Percentiles rank a stretch among this genome's conserved stretches.
Evolutionary conservation across 1,140 invertebrate genomes (phyloP).

Genomic region (Heliothis virescens): DNA sequence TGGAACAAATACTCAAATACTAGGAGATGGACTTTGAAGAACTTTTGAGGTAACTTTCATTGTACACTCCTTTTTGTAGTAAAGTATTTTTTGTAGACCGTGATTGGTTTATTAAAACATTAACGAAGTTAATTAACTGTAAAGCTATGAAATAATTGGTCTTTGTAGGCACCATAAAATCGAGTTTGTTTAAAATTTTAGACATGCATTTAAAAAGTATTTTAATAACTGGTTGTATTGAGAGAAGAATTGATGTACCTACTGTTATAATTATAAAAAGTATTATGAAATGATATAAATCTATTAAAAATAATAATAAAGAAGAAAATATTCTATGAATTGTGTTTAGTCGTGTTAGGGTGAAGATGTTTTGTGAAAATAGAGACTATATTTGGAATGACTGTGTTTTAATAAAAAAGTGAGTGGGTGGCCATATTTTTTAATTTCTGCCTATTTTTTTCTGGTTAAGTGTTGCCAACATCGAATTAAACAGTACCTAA

Average conservation of each 20-base stretch:
- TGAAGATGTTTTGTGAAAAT: conserved; percentile 20
- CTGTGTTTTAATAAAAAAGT: conserved; percentile 32
- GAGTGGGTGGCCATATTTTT: not conserved
- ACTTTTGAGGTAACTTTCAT: too few species aligned
- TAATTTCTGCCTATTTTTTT: not conserved
- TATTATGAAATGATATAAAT: conserved; percentile 13
- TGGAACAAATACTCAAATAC: too few species aligned
- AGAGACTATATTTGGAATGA: conserved; percentile 24
- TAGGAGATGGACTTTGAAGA: too few species aligned
- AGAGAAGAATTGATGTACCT: not conserved
- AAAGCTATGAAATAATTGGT: too few species aligned
- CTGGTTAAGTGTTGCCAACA: too few species aligned
- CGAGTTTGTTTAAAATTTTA: conserved; percentile 1
- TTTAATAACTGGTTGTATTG: conserved; percentile 15
- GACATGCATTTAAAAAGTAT: conserved; percentile 23
- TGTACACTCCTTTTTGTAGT: too few species aligned
- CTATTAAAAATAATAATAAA: too few species aligned
- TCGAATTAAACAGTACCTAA: too few species aligned
- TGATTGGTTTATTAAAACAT: too few species aligned
- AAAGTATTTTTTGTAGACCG: too few species aligned
- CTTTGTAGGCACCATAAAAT: too few species aligned
- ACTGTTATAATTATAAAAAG: not conserved
- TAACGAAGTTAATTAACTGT: too few species aligned
- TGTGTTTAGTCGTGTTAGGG: conserved; percentile 7
- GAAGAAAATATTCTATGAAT: conserved; percentile 3